phyloP scores from a whole-genome alignment of 2,888 invertebrate genomes.

The Polyommatus icarus region DNA sequence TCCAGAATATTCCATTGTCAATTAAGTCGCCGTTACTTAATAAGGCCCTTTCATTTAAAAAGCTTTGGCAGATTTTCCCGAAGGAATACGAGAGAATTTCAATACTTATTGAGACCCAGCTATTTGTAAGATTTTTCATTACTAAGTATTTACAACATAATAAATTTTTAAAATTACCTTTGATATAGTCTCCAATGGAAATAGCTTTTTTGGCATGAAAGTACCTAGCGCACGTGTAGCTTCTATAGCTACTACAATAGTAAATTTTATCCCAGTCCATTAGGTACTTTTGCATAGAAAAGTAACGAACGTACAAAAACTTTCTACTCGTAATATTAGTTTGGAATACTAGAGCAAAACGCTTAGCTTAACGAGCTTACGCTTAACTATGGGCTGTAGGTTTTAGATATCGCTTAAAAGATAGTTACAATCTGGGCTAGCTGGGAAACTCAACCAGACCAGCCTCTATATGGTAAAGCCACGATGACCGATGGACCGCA shows the following conservation, averaged over 20 bases:
- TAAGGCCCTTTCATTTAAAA: not conserved
- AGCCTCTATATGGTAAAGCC: not conserved
- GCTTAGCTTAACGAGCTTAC: no score
- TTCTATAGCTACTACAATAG: no score
- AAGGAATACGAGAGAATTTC: not conserved
- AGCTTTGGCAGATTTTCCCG: not conserved
- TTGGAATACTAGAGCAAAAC: no score
- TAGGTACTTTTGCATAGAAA: no score
- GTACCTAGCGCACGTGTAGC: no score
- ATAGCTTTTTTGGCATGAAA: no score
- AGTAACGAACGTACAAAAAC: no score
- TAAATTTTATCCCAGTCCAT: no score
- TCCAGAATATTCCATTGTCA: not conserved
- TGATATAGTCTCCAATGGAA: no score
- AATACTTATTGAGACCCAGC: not conserved
- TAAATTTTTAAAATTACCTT: no score
- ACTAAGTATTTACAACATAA: not conserved
- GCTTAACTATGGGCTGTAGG: not conserved
- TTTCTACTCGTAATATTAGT: no score
- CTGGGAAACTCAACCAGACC: not conserved
- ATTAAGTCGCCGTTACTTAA: not conserved
- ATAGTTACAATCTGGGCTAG: not conserved
- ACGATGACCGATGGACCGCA: constrained; percentile 4
- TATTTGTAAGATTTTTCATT: not conserved
- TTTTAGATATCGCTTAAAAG: not conserved